A percentile compares a stretch with the other conserved stretches of the same genome.
These are phyloP conservation scores for Allygus modestus DNA, from an alignment of 2,888 invertebrate species.

Conservation along the genomic window DNA sequence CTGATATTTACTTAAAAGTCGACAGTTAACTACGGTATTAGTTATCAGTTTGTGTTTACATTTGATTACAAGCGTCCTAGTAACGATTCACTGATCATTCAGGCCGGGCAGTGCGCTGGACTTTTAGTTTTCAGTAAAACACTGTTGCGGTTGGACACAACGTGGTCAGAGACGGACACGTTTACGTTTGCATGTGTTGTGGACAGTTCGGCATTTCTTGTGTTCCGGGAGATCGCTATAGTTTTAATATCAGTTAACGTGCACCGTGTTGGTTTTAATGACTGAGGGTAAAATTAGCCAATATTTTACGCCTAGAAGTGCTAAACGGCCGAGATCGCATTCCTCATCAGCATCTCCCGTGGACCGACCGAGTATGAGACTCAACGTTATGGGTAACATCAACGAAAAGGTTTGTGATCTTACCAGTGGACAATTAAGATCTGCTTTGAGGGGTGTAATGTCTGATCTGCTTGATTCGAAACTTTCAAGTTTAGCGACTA, in stretches of 20 bases:
- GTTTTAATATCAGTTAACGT: neutral
- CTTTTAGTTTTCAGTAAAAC: neutral
- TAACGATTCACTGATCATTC: neutral
- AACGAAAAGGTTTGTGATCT: slow-evolving; percentile 4
- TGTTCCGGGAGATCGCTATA: neutral
- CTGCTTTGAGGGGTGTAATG: slow-evolving; percentile 4
- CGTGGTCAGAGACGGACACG: neutral
- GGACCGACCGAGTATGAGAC: neutral
- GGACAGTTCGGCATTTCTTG: neutral
- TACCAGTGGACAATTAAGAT: neutral
- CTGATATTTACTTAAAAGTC: neutral
- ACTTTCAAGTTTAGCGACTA: slow-evolving; percentile 21
- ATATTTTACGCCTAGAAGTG: neutral
- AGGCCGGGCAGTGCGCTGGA: neutral
- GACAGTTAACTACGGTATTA: no score
- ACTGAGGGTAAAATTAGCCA: neutral
- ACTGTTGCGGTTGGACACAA: neutral
- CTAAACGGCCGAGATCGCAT: neutral
- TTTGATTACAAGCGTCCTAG: neutral
- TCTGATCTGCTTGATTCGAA: neutral
- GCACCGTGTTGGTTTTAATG: neutral
- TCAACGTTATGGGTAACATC: neutral
- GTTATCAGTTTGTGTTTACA: no score
- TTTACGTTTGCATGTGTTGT: neutral
- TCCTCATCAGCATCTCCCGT: neutral